Base-by-base conservation (phyloP, 2,113 vertebrate species). In the Lucifuga dentata region DNA sequence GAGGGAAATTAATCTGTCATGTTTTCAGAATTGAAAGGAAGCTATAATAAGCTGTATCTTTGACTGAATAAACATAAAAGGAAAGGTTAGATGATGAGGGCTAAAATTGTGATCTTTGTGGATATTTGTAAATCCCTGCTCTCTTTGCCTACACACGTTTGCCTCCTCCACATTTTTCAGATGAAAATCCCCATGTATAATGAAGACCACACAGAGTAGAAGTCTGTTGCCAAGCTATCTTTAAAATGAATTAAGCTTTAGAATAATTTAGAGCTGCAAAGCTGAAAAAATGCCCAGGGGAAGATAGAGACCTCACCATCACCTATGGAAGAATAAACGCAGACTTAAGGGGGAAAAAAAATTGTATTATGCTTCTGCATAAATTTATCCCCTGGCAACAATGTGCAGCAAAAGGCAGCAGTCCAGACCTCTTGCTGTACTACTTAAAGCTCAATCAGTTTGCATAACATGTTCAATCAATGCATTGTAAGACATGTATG, bases 161-260 rank as follows among this genome's bases (percentile, higher is more conserved):
- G 53, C 73, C 57, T 63, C 61, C 15, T 84, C 68, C 66, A 19
- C 67, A 32, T 76, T 58, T 73, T 92, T 87, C 85, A 90, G 90
- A 94, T 95, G 85, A 84, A 89, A 88, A 94, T 94, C 74, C 76
- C 74, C 62, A 38, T 70, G 81, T 75, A 95, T 94, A 95, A 93
- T 86, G 94, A 95, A 79, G 92, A 95, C 75, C 93, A 95, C 83
- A 94, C 93, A 73, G 92, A 93, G 93, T 73, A 93, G 91, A 56
- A 93, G 92, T 78, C 92, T 92, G 91, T 81, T 95, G 94, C 68
- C 94, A 95, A 94, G 93, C 93, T 68, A 61, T 94, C 90, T 92
- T 21, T 92, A 90, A 86, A 95, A 94, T 94, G 93, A 94, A 74
- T 93, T 75, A 65, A 72, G 71, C 66, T 45, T 68, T 48, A 40